Evolutionary conservation across 2,888 invertebrate genomes (phyloP), one percentile per base, ranked within the genome.

Genomic region (Ctenicera cuprea): DNA sequence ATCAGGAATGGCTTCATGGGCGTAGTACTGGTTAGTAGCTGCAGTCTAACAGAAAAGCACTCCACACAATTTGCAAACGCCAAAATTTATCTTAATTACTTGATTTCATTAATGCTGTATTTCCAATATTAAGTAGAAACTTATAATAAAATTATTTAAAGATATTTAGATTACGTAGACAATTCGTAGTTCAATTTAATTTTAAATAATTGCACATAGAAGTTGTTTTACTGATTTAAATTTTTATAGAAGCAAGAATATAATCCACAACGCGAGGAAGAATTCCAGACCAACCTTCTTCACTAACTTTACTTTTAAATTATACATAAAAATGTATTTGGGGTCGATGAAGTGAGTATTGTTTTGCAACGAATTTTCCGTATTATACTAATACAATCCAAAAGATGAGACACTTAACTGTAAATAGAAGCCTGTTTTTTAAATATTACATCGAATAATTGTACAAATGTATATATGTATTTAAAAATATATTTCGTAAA

Each of bases 391-490:
- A 57, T 57, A 33, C 14, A 54, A 26, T 30, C 26, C 30, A 3
- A 9, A 57, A 57, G 30, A 3, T 20, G 33, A n/a, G 11, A 18
- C 14, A 54, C 30, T 38, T n/a, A n/a, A n/a, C n/a, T 64, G 64
- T 71, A 71, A 45, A 71, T 71, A 63, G 41, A 30, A 37, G 59
- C 69, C n/a, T n/a, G n/a, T 65, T 45, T 64, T 65, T 30, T 43
- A 54, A 43, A 37, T 54, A 18, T 22, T n/a, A 73, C 69, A 69
- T 54, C 69, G 69, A 65, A 64, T n/a, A 26, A 38, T 38, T 73
- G 73, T 73, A 73, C 63, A 73, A 73, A 70, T 73, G 73, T 73
- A 73, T 33, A 73, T 73, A 73, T 73, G 73, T 73, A 73, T 69
- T 68, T 69, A 73, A 61, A 61, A 64, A 63, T 63, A 66, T 62